Percentiles rank a stretch among this genome's conserved stretches.
Evolutionary conservation across 2,113 vertebrate genomes (phyloP).

Genomic region (Sinocyclocheilus anophthalmus): DNA sequence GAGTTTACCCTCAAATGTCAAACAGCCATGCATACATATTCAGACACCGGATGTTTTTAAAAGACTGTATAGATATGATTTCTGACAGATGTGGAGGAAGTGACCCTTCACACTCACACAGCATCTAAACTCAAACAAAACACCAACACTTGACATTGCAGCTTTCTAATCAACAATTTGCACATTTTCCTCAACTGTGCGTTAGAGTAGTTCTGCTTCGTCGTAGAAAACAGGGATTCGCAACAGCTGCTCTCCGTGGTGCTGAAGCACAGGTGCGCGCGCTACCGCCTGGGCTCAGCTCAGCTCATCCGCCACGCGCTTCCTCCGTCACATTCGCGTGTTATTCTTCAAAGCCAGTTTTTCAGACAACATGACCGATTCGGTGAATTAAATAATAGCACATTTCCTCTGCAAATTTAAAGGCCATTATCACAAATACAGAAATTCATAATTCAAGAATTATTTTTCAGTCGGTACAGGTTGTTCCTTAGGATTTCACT

Average conservation of each 20-base stretch:
- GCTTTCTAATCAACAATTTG: background rate
- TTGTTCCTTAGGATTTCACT: background rate
- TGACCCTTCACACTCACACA: background rate
- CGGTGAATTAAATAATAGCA: background rate
- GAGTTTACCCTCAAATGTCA: background rate
- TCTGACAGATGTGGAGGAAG: background rate
- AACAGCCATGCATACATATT: background rate
- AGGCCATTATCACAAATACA: background rate
- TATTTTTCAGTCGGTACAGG: background rate
- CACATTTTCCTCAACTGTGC: background rate
- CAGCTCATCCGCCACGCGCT: slow-evolving; percentile 32
- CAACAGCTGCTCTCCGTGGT: slow-evolving; percentile 62
- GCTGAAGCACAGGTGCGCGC: slow-evolving; percentile 51
- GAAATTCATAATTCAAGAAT: background rate
- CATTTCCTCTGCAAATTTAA: background rate
- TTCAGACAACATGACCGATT: background rate
- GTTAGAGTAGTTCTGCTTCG: background rate
- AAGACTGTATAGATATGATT: background rate
- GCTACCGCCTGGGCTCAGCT: background rate
- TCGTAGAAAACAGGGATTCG: background rate
- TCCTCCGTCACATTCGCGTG: slow-evolving; percentile 9
- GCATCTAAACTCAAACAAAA: background rate
- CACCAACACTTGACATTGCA: background rate
- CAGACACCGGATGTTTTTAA: background rate
- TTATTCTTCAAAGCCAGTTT: background rate